Evolutionary conservation across 2,113 vertebrate species (phyloP).

Genomic region (Oenanthe oenanthe): DNA sequence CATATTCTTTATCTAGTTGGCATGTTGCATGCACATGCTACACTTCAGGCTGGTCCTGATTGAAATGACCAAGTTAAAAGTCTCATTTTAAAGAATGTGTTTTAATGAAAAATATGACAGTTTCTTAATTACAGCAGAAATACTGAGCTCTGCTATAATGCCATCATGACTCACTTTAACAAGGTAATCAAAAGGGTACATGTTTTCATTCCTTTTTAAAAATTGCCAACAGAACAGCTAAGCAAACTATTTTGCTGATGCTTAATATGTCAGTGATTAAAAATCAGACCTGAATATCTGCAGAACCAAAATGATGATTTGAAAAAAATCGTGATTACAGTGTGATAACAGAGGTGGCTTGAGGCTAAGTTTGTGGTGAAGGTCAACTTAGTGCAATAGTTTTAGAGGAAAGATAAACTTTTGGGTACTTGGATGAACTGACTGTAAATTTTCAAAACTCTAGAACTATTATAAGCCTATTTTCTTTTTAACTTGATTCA

Average conservation of each 20-base stretch:
- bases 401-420: background rate
- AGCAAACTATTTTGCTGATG: slow-evolving; percentile 73
- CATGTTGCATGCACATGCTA: background rate
- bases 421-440: background rate
- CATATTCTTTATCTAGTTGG: slow-evolving; percentile 5
- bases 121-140: slow-evolving; percentile 67
- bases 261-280: slow-evolving; percentile 71
- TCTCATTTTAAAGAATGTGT: slow-evolving; percentile 63
- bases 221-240: slow-evolving; percentile 54
- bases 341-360: slow-evolving; percentile 15
- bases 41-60: slow-evolving; percentile 6
- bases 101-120: slow-evolving; percentile 73
- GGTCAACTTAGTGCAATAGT: slow-evolving; percentile 10
- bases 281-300: slow-evolving; percentile 63
- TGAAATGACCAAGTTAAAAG: slow-evolving; percentile 56
- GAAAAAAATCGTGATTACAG: slow-evolving; percentile 60
- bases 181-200: slow-evolving; percentile 72
- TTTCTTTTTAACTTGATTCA: background rate
- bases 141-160: slow-evolving; percentile 52
- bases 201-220: slow-evolving; percentile 72
- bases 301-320: slow-evolving; percentile 58
- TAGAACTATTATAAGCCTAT: background rate
- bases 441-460: background rate
- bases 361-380: slow-evolving; percentile 46
- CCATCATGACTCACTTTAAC: slow-evolving; percentile 70